Evolutionary conservation across 53 echinoderm and acorn worm species (phyloP).

Genomic region (Henricia sp.): DNA sequence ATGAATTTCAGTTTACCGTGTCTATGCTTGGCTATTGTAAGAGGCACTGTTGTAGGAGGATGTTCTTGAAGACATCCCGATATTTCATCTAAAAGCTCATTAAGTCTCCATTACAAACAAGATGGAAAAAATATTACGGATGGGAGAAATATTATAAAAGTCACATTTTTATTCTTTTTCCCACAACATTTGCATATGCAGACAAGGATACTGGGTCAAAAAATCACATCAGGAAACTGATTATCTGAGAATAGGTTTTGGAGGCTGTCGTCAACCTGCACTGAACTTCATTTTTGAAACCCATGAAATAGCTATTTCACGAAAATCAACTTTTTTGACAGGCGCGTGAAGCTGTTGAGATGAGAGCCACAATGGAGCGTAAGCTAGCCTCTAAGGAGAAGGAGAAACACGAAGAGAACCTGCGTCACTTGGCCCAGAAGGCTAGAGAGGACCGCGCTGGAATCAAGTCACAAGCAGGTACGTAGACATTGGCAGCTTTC

Average conservation of each 20-base stretch:
- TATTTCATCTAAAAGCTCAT: no score
- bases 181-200: no score
- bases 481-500: background rate
- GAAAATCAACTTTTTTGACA: background rate
- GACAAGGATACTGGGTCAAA: background rate
- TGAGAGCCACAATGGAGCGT: slow-evolving; percentile 92
- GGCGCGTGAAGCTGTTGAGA: slow-evolving; percentile 99
- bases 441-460: slow-evolving; percentile 96
- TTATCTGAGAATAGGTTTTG: no score
- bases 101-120: no score
- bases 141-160: no score
- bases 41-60: background rate
- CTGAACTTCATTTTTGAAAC: no score
- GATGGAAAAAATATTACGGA: no score
- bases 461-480: slow-evolving; percentile 71
- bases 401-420: slow-evolving; percentile 95
- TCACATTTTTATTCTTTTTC: no score
- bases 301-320: no score
- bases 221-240: no score
- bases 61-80: no score
- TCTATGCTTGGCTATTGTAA: background rate
- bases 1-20: background rate
- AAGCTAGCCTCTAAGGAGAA: slow-evolving; percentile 95
- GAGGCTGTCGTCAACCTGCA: no score
- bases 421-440: slow-evolving; percentile 83